A percentile compares a stretch with the other conserved stretches of the same genome.
phyloP scores from a whole-genome alignment of 2,888 invertebrate species.

The Trichopoda pennipes region DNA sequence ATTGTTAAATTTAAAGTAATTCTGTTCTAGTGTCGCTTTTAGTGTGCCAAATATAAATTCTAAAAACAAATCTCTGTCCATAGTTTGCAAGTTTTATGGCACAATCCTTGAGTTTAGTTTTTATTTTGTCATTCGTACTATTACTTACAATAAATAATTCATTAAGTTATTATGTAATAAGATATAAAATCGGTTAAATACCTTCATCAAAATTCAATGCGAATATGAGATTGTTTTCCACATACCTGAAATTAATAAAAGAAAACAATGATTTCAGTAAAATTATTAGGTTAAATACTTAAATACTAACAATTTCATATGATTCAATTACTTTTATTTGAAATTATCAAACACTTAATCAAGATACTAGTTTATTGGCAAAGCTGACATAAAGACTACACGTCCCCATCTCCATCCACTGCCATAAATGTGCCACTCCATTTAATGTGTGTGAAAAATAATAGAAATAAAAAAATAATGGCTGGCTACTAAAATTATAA shows the following conservation, averaged over 20 bases:
- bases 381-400: conserved; percentile 14
- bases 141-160: too few species aligned
- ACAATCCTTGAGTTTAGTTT: too few species aligned
- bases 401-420: not conserved
- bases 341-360: conserved; percentile 35
- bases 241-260: conserved; percentile 10
- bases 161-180: not conserved
- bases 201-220: not conserved
- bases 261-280: not conserved
- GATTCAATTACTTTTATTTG: conserved; percentile 21
- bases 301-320: not conserved
- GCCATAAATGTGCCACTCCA: conserved; percentile 45
- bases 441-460: conserved; percentile 29
- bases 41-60: too few species aligned
- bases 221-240: not conserved
- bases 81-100: too few species aligned
- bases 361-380: not conserved
- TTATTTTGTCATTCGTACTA: too few species aligned
- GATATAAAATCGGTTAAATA: not conserved
- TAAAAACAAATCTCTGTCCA: too few species aligned
- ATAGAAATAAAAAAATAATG: conserved; percentile 1
- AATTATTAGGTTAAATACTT: not conserved
- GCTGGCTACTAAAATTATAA: conserved; percentile 13
- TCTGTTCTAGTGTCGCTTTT: too few species aligned
- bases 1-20: too few species aligned